Base-by-base conservation (phyloP, 2,797 vertebrate genomes). In the Mormyrus proboscirostris region DNA sequence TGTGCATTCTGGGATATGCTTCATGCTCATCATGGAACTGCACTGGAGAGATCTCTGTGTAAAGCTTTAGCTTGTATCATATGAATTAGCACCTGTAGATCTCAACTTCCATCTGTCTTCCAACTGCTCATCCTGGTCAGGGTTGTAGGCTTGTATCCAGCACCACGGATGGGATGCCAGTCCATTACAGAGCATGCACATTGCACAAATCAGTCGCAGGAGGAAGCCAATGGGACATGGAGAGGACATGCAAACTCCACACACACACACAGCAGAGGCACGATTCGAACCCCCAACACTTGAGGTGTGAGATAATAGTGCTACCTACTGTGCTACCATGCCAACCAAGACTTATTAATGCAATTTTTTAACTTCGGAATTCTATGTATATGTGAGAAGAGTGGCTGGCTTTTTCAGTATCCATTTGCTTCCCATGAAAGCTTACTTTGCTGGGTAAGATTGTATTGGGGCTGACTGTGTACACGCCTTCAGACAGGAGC, bases 331-430 rank as follows among this genome's bases (percentile, higher is more conserved):
- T 38, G 25, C 69, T 38, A 73, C 29, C 29, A 16, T 38, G 65
- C 29, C 65, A 73, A 16, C 93, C 29, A 38, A 73, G 12, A 73
- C 65, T 73, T 73, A 38, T 8, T 33, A 33, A 73, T 65, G 59
- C n/a, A 25, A 10, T 73, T 73, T 69, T 33, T 69, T 33, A 33
- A 69, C 22, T 38, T 10, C 65, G 38, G 7, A 4, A 3, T 33
- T 73, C 9, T 3, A 12, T 73, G 9, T 12, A 14, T 73, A 73
- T 16, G 33, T 41, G 29, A 76, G 29, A 38, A 41, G 69, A 76
- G 33, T 76, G 33, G 14, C 14, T 76, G 14, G 69, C 69, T 76
- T 76, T 76, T 76, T 12, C 33, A 76, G 10, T 76, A 33, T 4
- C 9, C 29, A 73, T 73, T 38, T 33, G 22, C 29, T 33, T 2